Evolutionary conservation across 2,888 invertebrate species (phyloP).

Genomic region (Dolichopus griseipennis): DNA sequence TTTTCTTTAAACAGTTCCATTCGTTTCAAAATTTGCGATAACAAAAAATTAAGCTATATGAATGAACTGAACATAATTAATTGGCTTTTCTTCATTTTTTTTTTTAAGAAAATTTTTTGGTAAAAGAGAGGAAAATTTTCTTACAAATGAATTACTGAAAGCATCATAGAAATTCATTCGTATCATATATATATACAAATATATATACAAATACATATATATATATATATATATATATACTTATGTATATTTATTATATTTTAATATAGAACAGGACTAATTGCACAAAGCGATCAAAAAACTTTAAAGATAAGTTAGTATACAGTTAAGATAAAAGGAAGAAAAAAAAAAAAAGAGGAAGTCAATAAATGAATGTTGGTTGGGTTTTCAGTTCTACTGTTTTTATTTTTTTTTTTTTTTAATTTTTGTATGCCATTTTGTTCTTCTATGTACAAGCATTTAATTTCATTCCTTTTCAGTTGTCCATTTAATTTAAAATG

Average conservation of each 20-base stretch:
- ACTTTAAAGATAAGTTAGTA: not conserved
- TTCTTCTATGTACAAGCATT: not conserved
- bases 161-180: not conserved
- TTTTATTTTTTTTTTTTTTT: no score
- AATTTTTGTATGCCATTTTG: not conserved
- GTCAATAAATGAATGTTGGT: not conserved
- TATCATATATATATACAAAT: not conserved
- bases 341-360: not conserved
- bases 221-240: no score
- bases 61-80: constrained; percentile 6
- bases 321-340: not conserved
- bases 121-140: not conserved
- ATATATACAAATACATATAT: not conserved
- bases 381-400: not conserved
- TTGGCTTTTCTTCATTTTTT: not conserved
- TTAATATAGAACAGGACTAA: no score
- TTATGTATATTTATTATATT: no score
- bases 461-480: not conserved
- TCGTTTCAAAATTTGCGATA: not conserved
- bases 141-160: not conserved
- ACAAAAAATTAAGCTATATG: not conserved
- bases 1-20: not conserved
- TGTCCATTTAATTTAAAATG: not conserved
- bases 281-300: no score
- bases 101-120: not conserved